Evolutionary conservation across 1,140 invertebrate genomes (phyloP).

Genomic region (Hylyphantes graminicola): DNA sequence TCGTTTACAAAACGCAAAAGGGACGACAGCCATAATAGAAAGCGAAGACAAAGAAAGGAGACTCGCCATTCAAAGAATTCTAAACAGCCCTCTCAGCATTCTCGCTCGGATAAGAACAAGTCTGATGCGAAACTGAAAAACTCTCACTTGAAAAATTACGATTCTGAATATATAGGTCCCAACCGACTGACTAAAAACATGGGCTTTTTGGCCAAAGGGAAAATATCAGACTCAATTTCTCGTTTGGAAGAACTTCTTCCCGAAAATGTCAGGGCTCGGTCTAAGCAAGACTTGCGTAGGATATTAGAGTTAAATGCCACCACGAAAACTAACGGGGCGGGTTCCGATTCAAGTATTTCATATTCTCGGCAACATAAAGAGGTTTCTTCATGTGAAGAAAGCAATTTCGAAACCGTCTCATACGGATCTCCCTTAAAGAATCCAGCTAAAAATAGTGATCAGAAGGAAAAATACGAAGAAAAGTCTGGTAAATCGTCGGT

Average conservation of each 20-base stretch:
- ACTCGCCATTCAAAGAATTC: background rate
- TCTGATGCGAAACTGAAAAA: conserved; percentile 1
- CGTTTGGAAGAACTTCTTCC: conserved; percentile 27
- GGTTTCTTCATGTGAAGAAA: background rate
- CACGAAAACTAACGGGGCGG: background rate
- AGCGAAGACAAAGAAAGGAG: conserved; percentile 4
- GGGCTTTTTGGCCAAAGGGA: conserved; percentile 43
- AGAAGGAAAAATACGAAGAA: too few relatives aligned
- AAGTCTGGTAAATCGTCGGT: too few relatives aligned
- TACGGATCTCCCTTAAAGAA: background rate
- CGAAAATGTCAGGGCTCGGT: background rate
- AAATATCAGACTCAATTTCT: conserved; percentile 50
- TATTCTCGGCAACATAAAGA: background rate
- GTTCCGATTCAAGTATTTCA: background rate
- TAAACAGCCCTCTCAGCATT: background rate
- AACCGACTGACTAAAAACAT: conserved; percentile 33
- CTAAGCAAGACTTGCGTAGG: conserved; percentile 31
- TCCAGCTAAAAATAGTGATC: background rate
- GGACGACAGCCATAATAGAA: background rate
- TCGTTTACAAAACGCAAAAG: too few relatives aligned
- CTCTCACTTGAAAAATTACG: conserved; percentile 14
- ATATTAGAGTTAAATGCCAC: conserved; percentile 17
- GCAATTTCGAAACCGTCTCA: background rate
- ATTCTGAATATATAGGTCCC: conserved; percentile 31
- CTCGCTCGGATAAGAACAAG: background rate